Evolutionary conservation across 2,113 vertebrate genomes (phyloP), one percentile per base, ranked within the genome.

Genomic region (Procapra przewalskii): DNA sequence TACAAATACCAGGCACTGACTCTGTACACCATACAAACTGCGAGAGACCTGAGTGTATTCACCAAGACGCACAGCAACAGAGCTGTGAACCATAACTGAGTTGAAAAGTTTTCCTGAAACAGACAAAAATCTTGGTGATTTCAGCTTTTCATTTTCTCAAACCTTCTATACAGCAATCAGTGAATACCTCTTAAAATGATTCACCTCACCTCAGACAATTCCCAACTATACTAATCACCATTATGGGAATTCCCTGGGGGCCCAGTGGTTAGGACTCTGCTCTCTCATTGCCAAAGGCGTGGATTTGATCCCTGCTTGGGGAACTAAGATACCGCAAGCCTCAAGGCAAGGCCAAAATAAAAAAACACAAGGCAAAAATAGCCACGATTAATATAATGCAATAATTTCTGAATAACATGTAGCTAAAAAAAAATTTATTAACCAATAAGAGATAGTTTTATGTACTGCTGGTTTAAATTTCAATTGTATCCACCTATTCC

Each of bases 111-210:
- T 84, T 64, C 86, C 59, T 71, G 80, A 92, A 82, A 82, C 4
- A 96, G 57, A 94, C 31, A 91, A 92, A 94, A 95, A 45, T 57
- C 43, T 54, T 36, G 88, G 64, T 88, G 64, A 85, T 43, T 89
- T 93, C 75, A 55, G 29, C 71, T 81, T 85, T 83, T 45, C 59
- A 71, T 84, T 96, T 94, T 86, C 88, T 59, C 48, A 52, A 62
- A 89, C 12, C 14, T 17, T 89, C 81, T 86, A 57, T 25, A 79
- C 23, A 88, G 52, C 55, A 6, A 79, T 54, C 52, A 83, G 17
- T 36, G n/a, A 84, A 55, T 48, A 59, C 15, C 27, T 75, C 60
- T 95, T 88, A 40, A 23, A 79, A 85, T 85, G 50, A 80, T 19
- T 80, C 14, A 40, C 86, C 36, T 81, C 60, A 40, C 79, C 8